These are phyloP conservation scores for Catonia carolina DNA, from an alignment of 2,888 invertebrate species.

Conservation along the genomic window DNA sequence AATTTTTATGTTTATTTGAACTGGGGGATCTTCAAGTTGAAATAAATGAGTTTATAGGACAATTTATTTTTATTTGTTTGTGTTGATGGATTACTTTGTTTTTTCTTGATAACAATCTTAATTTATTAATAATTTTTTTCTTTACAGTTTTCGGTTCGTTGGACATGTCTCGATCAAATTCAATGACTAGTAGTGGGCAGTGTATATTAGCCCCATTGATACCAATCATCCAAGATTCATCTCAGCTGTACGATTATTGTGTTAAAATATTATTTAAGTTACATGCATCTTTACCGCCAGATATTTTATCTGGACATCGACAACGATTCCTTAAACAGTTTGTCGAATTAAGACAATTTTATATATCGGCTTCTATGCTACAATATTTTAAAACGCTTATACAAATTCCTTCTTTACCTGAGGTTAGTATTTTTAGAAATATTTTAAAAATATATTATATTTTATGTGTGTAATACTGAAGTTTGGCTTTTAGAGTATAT, in stretches of 20 bases:
- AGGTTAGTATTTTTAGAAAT: too few relatives aligned
- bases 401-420: constrained; percentile 84
- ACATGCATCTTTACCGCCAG: constrained; percentile 84
- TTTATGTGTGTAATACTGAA: too few relatives aligned
- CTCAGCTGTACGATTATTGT: constrained; percentile 91
- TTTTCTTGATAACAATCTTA: too few relatives aligned
- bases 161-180: constrained; percentile 88
- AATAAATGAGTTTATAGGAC: too few relatives aligned
- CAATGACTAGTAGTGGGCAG: constrained; percentile 95
- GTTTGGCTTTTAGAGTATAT: too few relatives aligned
- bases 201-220: constrained; percentile 94
- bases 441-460: too few relatives aligned
- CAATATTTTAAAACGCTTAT: constrained; percentile 97
- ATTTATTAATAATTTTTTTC: too few relatives aligned
- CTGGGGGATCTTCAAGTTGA: too few relatives aligned
- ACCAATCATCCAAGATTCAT: constrained; percentile 91
- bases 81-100: too few relatives aligned
- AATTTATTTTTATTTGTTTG: too few relatives aligned
- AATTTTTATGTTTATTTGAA: too few relatives aligned
- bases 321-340: constrained; percentile 87
- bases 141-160: constrained; percentile 85
- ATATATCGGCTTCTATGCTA: constrained; percentile 83
- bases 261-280: constrained; percentile 94
- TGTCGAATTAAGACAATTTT: constrained; percentile 81
- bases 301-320: constrained; percentile 83